Evolutionary conservation across 2,113 vertebrate species (phyloP).

Genomic region (Prunella himalayana): DNA sequence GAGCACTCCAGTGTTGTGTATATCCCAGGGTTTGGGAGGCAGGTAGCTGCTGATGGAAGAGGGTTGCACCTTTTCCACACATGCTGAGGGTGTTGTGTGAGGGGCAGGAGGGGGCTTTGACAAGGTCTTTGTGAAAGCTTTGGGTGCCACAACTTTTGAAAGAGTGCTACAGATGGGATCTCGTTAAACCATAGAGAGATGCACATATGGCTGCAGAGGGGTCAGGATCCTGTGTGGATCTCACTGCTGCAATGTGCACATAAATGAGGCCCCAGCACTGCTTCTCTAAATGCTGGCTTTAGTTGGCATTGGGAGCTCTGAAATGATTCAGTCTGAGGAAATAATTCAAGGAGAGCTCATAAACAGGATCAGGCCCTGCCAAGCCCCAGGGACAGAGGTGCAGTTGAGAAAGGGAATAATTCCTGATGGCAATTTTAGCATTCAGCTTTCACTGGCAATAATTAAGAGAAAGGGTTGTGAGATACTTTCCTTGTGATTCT

Average conservation of each 20-base stretch:
- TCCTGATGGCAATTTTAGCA: background rate
- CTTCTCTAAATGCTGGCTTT: background rate
- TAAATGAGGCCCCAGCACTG: background rate
- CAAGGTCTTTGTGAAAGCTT: background rate
- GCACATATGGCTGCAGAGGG: background rate
- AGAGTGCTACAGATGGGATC: background rate
- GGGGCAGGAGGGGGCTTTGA: background rate
- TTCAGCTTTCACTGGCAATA: background rate
- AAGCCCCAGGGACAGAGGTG: background rate
- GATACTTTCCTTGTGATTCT: background rate
- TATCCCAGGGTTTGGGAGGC: background rate
- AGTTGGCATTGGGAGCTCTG: background rate
- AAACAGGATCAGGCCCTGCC: background rate
- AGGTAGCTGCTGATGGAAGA: background rate
- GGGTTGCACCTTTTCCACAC: background rate
- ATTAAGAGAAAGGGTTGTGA: background rate
- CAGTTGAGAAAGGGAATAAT: background rate
- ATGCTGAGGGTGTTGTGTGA: background rate
- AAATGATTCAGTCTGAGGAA: background rate
- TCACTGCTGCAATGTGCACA: background rate
- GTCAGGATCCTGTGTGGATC: background rate
- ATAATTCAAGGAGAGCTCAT: background rate
- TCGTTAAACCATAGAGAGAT: fast-evolving
- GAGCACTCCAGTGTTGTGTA: background rate
- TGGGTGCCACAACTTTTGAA: background rate